Evolutionary conservation across 2,888 invertebrate genomes (phyloP).

Genomic region (Blastobasis adustella): DNA sequence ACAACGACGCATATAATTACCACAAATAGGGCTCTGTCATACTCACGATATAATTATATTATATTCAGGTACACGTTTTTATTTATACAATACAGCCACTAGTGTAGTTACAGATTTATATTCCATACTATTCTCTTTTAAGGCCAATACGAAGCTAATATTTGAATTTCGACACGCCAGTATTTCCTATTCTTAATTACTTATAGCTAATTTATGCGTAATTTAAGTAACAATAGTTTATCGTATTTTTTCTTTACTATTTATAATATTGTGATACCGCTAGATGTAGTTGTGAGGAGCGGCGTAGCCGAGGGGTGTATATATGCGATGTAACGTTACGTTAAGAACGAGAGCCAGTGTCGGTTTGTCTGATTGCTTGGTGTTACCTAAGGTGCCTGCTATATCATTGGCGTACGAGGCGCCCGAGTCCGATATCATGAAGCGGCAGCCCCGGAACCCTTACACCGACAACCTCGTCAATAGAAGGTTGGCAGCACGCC

Average conservation of each 20-base stretch:
- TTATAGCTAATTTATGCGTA: slow-evolving; percentile 49
- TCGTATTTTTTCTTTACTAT: slow-evolving; percentile 21
- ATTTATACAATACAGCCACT: slow-evolving; percentile 37
- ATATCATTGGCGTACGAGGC: slow-evolving; percentile 99
- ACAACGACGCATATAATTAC: slow-evolving; percentile 20
- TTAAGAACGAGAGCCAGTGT: slow-evolving; percentile 23
- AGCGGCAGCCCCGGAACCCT: slow-evolving; percentile 98
- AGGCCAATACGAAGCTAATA: slow-evolving; percentile 45
- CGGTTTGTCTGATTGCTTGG: slow-evolving; percentile 69
- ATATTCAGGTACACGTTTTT: slow-evolving; percentile 26
- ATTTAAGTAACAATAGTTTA: slow-evolving; percentile 36
- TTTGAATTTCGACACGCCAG: slow-evolving; percentile 53
- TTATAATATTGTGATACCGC: slow-evolving; percentile 24
- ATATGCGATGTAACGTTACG: slow-evolving; percentile 25
- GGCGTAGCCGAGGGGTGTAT: slow-evolving; percentile 38
- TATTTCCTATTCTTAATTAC: slow-evolving; percentile 47
- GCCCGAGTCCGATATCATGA: slow-evolving; percentile 99
- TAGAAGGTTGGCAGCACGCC: slow-evolving; percentile 87
- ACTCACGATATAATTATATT: slow-evolving; percentile 19
- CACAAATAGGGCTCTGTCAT: slow-evolving; percentile 25
- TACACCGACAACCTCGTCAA: slow-evolving; percentile 99
- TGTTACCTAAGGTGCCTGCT: slow-evolving; percentile 92
- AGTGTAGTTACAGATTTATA: slow-evolving; percentile 53
- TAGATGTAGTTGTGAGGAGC: slow-evolving; percentile 37
- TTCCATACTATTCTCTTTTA: slow-evolving; percentile 36